A percentile compares a stretch with the other conserved stretches of the same genome.
Evolutionary conservation across 2,113 vertebrate species (phyloP).

Genomic region (Dipodomys stephensi): DNA sequence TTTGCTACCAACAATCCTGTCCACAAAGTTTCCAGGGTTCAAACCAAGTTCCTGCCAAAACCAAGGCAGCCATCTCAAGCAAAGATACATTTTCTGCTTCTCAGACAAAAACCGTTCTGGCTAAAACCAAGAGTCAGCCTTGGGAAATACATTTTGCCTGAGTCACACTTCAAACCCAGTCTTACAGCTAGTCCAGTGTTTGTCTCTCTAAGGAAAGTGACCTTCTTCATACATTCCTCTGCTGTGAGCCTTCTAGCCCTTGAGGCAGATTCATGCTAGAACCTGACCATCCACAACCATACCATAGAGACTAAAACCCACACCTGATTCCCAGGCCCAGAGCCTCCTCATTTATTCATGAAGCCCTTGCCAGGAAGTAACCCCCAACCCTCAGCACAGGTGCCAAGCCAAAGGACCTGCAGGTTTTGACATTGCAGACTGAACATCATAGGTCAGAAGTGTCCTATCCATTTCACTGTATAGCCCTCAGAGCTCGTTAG

Average conservation of each 20-base stretch:
- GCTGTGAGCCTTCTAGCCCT: neutral
- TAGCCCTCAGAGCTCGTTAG: neutral
- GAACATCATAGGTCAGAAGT: neutral
- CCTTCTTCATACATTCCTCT: neutral
- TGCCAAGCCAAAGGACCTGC: neutral
- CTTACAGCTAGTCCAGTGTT: neutral
- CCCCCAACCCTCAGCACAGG: neutral
- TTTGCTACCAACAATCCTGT: conserved; percentile 15
- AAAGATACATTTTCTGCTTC: neutral
- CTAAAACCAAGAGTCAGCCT: conserved; percentile 16
- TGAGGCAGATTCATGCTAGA: neutral
- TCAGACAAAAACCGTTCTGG: neutral
- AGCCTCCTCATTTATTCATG: neutral
- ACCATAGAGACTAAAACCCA: neutral
- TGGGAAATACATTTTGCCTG: neutral
- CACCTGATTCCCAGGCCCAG: neutral
- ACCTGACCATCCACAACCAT: neutral
- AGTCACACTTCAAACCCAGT: neutral
- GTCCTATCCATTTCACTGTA: neutral
- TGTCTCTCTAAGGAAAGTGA: neutral
- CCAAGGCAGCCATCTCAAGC: conserved; percentile 31
- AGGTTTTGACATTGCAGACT: neutral
- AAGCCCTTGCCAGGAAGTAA: neutral
- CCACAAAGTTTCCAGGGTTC: neutral
- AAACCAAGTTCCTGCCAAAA: neutral